These are phyloP conservation scores for Mormoops blainvillei DNA, from an alignment of 2,113 vertebrate species.

Conservation along the genomic window DNA sequence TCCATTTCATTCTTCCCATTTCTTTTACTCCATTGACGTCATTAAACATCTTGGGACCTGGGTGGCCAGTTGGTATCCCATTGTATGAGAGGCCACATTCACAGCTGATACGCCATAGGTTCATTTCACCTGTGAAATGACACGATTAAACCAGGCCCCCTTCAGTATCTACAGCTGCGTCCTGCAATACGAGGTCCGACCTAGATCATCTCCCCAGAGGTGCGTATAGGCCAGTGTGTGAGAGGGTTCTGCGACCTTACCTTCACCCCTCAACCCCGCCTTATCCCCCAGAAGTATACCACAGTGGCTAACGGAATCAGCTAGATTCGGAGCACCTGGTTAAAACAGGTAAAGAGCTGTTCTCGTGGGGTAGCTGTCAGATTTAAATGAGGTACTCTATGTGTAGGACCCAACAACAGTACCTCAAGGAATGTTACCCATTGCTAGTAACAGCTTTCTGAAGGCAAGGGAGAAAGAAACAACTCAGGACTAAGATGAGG, in stretches of 20 bases:
- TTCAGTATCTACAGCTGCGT: background rate
- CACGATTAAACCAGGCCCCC: background rate
- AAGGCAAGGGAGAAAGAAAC: background rate
- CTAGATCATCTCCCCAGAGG: background rate
- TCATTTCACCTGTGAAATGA: background rate
- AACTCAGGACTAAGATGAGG: background rate
- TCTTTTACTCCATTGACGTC: background rate
- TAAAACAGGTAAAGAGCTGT: background rate
- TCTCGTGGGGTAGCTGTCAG: background rate
- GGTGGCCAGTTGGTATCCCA: background rate
- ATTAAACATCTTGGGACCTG: background rate
- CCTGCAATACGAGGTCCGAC: background rate
- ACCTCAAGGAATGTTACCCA: background rate
- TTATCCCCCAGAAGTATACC: background rate
- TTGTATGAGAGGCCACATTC: background rate
- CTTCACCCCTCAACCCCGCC: rapidly evolving
- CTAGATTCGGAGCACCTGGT: background rate
- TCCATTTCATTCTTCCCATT: background rate
- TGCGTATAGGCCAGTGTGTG: background rate
- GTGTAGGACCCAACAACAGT: background rate
- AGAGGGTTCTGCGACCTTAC: background rate
- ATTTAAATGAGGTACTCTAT: background rate
- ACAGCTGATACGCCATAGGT: background rate
- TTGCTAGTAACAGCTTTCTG: background rate
- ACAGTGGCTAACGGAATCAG: background rate